Evolutionary conservation across 2,888 invertebrate species (phyloP), one percentile per base, ranked within the genome.

Genomic region (Apamea anceps): DNA sequence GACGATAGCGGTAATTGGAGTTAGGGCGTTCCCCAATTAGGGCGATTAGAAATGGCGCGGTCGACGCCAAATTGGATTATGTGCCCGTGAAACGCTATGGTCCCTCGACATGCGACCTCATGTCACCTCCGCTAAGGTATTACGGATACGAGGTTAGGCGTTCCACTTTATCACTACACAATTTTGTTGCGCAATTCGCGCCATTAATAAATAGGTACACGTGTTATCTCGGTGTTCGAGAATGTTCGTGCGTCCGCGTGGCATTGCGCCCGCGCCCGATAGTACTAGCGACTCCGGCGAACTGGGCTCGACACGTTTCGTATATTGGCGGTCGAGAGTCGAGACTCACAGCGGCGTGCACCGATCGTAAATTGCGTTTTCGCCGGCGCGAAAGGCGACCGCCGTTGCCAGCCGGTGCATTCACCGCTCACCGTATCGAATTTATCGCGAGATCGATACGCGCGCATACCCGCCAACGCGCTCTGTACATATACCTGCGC

Each of bases 391-490:
- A 96, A 95, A 95, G 96, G 95, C 94, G 91, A 92, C 91, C 93
- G 94, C 92, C 86, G 91, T 88, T 90, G 90, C 90, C 88, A 91
- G 88, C 91, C 93, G 93, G 94, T 95, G 95, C 96, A 94, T 95
- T 96, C 95, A 95, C 95, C 96, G 96, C 93, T 94, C 92, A 90
- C 93, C 93, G 93, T 94, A 94, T 95, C 95, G 94, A 95, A 96
- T 96, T 95, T 95, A 96, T 96, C 95, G 94, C 94, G 91, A 92
- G 96, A 96, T 96, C 95, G 94, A 96, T 95, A 95, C 92, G 92
- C 91, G 91, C 90, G 88, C 90, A 90, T 91, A 91, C 89, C 92
- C 91, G 92, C 92, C 93, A 92, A 91, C 92, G 90, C 92, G 88
- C 87, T 89, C 89, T 81, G 89, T 90, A 80, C 32, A 32, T 88